These are phyloP conservation scores for Drosophila virilis DNA, from an alignment of 1,140 invertebrate species.

Conservation along the genomic window DNA sequence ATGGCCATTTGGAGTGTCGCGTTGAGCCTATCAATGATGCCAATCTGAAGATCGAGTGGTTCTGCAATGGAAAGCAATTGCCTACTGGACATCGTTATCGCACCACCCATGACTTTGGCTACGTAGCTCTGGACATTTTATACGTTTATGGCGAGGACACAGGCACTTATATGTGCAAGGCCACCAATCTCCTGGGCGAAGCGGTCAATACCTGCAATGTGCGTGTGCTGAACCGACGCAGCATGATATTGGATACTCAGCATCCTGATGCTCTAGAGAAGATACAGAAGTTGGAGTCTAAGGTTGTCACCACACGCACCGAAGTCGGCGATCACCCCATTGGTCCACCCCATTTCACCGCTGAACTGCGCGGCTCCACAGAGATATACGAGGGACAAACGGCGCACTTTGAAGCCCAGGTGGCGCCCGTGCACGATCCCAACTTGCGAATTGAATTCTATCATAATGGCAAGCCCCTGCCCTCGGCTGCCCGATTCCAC, in stretches of 20 bases:
- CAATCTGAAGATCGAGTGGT: slow-evolving; percentile 98
- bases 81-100: slow-evolving; percentile 94
- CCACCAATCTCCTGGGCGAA: slow-evolving; percentile 95
- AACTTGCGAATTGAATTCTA: slow-evolving; percentile 96
- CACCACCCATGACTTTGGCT: slow-evolving; percentile 97
- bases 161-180: slow-evolving; percentile 97
- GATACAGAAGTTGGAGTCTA: slow-evolving; percentile 94
- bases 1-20: slow-evolving; percentile 97
- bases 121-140: slow-evolving; percentile 96
- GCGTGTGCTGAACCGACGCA: slow-evolving; percentile 91
- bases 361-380: slow-evolving; percentile 92
- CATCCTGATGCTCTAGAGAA: slow-evolving; percentile 97
- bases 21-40: slow-evolving; percentile 98
- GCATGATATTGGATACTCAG: slow-evolving; percentile 95
- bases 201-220: slow-evolving; percentile 96
- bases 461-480: slow-evolving; percentile 94
- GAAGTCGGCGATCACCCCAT: slow-evolving; percentile 92
- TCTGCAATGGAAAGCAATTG: slow-evolving; percentile 92
- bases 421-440: slow-evolving; percentile 95
- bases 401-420: slow-evolving; percentile 95
- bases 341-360: slow-evolving; percentile 92
- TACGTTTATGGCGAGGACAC: slow-evolving; percentile 97
- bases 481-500: slow-evolving; percentile 94
- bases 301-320: slow-evolving; percentile 90
- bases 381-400: slow-evolving; percentile 93